These are phyloP conservation scores for Arge pagana DNA, from an alignment of 2,888 invertebrate genomes.

Conservation along the genomic window DNA sequence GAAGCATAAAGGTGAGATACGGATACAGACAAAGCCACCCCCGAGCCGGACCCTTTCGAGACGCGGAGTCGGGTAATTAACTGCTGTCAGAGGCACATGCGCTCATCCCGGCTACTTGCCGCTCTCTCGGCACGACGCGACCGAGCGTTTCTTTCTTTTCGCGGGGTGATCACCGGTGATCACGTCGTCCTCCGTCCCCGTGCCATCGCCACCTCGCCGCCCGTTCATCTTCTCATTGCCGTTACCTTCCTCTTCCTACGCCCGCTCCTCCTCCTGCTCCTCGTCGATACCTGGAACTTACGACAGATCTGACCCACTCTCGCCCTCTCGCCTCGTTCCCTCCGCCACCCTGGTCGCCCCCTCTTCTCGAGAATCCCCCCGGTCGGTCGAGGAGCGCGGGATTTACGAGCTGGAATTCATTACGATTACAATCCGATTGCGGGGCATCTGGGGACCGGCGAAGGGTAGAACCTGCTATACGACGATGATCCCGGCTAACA, in stretches of 20 bases:
- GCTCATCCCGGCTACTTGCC: slow-evolving; percentile 7
- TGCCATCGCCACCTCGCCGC: too few species aligned
- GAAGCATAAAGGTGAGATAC: neutral
- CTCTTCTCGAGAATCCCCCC: neutral
- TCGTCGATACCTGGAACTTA: neutral
- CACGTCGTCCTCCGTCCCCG: neutral
- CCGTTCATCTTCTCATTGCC: too few species aligned
- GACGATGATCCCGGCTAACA: too few species aligned
- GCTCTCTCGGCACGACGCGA: neutral
- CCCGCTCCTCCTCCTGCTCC: too few species aligned
- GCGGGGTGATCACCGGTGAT: slow-evolving; percentile 1
- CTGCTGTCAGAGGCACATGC: slow-evolving; percentile 44
- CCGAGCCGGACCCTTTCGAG: slow-evolving; percentile 5
- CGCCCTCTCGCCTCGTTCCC: slow-evolving; percentile 1
- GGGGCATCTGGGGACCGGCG: neutral
- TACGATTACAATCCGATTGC: slow-evolving; percentile 23
- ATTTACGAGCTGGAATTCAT: slow-evolving; percentile 24
- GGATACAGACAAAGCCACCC: slow-evolving; percentile 5
- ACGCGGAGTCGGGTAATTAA: slow-evolving; percentile 39
- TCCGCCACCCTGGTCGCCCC: neutral
- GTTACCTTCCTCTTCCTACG: too few species aligned
- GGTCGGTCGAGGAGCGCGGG: slow-evolving; percentile 1
- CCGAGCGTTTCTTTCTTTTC: slow-evolving; percentile 7
- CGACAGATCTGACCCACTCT: slow-evolving; percentile 9
- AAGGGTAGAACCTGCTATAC: slow-evolving; percentile 3